phyloP scores from a whole-genome alignment of 2,113 vertebrate genomes.

The Oophaga pumilio region DNA sequence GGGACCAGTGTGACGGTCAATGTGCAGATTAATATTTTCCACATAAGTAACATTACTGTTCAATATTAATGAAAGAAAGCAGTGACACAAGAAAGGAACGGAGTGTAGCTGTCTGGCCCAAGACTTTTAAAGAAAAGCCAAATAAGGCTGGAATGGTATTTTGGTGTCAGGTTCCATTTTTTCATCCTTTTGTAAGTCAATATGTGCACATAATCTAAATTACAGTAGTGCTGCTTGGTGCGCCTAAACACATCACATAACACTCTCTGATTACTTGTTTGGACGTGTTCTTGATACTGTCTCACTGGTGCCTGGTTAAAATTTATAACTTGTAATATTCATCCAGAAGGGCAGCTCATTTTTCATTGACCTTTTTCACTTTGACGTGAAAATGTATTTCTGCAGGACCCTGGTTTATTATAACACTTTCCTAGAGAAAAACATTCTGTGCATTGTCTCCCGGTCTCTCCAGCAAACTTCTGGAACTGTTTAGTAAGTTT shows the following conservation, averaged over 20 bases:
- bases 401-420: conserved; percentile 30
- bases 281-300: conserved; percentile 17
- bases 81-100: conserved; percentile 15
- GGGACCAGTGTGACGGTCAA: background rate
- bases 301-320: background rate
- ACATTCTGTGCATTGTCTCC: background rate
- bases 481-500: conserved; percentile 12
- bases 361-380: conserved; percentile 41
- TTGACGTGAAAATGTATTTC: conserved; percentile 42
- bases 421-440: conserved; percentile 19
- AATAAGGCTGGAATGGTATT: conserved; percentile 29
- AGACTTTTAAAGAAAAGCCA: conserved; percentile 17
- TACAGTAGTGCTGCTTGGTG: conserved; percentile 50
- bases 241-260: conserved; percentile 52
- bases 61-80: conserved; percentile 38
- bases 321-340: conserved; percentile 28
- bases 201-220: conserved; percentile 27
- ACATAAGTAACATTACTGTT: conserved; percentile 9
- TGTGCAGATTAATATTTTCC: conserved; percentile 39
- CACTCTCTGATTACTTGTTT: conserved; percentile 48
- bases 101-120: conserved; percentile 32
- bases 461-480: background rate
- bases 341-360: background rate
- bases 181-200: conserved; percentile 29
- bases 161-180: conserved; percentile 32